Evolutionary conservation across 2,797 vertebrate genomes (phyloP).

Genomic region (Syncerus caffer): DNA sequence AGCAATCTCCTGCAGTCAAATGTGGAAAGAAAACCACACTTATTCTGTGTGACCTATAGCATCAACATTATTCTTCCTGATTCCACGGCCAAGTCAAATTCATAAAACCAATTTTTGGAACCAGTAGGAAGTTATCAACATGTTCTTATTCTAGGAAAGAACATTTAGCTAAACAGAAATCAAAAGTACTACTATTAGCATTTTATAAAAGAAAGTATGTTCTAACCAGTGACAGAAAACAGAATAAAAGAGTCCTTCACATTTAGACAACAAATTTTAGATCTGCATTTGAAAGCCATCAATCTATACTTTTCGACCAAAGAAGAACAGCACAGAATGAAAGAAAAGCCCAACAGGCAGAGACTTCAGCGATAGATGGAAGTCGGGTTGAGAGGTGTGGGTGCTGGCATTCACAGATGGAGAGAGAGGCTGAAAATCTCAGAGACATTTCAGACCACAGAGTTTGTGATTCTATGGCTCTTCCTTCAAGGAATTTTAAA

Average conservation of each 20-base stretch:
- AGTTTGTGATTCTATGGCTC: not conserved
- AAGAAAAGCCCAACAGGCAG: not conserved
- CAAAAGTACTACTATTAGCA: not conserved
- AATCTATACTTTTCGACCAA: not conserved
- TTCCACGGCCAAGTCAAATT: not conserved
- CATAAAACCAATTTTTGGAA: not conserved
- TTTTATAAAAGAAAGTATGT: not conserved
- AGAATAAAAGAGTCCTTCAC: slow-evolving; percentile 3
- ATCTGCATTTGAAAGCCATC: not conserved
- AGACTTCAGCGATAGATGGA: not conserved
- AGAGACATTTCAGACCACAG: not conserved
- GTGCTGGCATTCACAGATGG: not conserved
- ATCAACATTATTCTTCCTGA: not conserved
- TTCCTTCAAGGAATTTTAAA: slow-evolving; percentile 47
- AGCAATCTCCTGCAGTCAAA: not conserved
- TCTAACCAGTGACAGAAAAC: not conserved
- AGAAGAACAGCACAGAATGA: not conserved
- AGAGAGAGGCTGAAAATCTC: not conserved
- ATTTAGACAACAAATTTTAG: not conserved
- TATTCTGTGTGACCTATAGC: not conserved
- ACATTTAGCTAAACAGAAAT: not conserved
- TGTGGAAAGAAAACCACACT: not conserved
- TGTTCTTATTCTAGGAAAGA: not conserved
- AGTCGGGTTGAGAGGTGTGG: accelerated
- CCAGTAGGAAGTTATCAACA: not conserved